phyloP scores from a whole-genome alignment of 2,888 invertebrate genomes.

The Leptothorax acervorum region DNA sequence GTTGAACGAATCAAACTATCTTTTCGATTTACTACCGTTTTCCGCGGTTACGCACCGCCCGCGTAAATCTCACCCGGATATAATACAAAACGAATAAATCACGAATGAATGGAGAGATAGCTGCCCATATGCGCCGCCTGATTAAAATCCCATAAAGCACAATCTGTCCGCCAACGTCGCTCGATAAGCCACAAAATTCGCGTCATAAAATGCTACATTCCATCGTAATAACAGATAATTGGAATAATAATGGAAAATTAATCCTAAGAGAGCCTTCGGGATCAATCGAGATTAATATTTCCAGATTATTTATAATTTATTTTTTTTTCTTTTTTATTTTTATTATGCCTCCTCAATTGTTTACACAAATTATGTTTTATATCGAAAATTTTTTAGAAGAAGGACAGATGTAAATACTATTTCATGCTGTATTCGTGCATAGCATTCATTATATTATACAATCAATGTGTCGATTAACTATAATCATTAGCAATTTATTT shows the following conservation, averaged over 20 bases:
- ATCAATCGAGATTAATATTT: neutral
- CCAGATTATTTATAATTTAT: neutral
- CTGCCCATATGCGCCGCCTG: conserved; percentile 17
- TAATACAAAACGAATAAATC: conserved; percentile 30
- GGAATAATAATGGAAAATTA: conserved; percentile 16
- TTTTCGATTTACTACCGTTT: conserved; percentile 18
- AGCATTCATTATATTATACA: neutral
- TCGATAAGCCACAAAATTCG: conserved; percentile 28
- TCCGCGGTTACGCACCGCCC: conserved; percentile 22
- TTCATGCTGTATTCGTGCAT: neutral
- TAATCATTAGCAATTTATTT: neutral
- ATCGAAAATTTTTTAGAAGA: neutral
- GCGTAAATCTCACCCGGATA: neutral
- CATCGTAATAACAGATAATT: conserved; percentile 26
- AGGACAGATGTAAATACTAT: neutral
- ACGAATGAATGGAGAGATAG: conserved; percentile 22
- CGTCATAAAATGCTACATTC: conserved; percentile 1
- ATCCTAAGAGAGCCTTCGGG: neutral
- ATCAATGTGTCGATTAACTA: neutral
- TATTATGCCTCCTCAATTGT: neutral
- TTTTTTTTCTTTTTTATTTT: neutral
- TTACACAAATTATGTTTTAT: neutral
- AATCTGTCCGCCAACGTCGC: conserved; percentile 9
- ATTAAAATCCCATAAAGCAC: conserved; percentile 46
- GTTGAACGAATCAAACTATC: conserved; percentile 28